Evolutionary conservation across 2,888 invertebrate genomes (phyloP).

Genomic region (Adineta ricciae): DNA sequence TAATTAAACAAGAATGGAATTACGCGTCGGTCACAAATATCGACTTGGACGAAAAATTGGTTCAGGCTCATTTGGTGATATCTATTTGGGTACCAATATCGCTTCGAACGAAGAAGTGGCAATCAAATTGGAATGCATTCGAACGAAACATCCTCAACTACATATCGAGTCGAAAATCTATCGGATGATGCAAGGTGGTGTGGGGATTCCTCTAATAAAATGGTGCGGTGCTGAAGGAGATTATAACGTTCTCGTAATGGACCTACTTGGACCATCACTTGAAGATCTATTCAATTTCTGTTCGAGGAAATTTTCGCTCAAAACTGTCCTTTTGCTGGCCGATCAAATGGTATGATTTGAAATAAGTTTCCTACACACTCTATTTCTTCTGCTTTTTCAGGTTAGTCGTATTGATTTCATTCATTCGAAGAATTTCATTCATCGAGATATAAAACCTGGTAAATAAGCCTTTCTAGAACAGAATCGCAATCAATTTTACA

Average conservation of each 20-base stretch:
- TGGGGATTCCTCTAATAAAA: constrained; percentile 89
- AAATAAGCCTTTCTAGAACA: background rate
- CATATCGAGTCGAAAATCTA: constrained; percentile 99
- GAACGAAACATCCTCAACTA: constrained; percentile 95
- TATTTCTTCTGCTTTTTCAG: constrained; percentile 38
- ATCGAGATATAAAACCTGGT: constrained; percentile 55
- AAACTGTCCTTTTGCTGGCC: constrained; percentile 55
- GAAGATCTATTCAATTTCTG: constrained; percentile 58
- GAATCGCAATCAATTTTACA: no score
- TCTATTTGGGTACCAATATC: constrained; percentile 75
- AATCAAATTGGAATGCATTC: constrained; percentile 97
- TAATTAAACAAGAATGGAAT: constrained; percentile 43
- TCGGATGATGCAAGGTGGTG: constrained; percentile 87
- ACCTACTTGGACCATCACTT: constrained; percentile 55
- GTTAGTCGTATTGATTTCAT: constrained; percentile 84
- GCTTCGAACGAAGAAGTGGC: constrained; percentile 74
- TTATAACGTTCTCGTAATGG: constrained; percentile 58
- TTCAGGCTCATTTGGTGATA: constrained; percentile 98
- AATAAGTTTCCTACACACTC: no score
- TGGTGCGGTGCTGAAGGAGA: constrained; percentile 62
- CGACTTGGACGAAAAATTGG: constrained; percentile 94
- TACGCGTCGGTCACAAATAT: constrained; percentile 75
- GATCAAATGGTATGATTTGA: constrained; percentile 52
- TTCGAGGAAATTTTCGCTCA: constrained; percentile 54
- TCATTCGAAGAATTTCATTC: constrained; percentile 97